Evolutionary conservation across 2,888 invertebrate species (phyloP).

Genomic region (Agonum fuliginosum): DNA sequence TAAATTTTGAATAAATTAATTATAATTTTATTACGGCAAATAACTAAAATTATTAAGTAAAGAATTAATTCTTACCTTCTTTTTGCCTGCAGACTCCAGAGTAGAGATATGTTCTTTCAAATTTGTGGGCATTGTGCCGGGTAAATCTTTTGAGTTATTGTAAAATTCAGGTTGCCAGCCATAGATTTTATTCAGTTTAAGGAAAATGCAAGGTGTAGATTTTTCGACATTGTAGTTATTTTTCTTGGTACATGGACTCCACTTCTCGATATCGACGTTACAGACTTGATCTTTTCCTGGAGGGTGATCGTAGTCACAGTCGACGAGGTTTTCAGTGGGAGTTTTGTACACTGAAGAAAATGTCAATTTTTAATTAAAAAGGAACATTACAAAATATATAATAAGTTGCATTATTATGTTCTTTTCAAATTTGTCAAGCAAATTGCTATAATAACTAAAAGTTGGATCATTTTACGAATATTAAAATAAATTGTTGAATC

Average conservation of each 20-base stretch:
- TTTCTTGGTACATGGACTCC: slow-evolving; percentile 87
- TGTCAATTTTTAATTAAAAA: too few relatives aligned
- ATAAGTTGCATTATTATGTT: too few relatives aligned
- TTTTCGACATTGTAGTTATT: slow-evolving; percentile 93
- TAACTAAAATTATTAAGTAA: too few relatives aligned
- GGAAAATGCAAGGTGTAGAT: slow-evolving; percentile 94
- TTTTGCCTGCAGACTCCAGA: slow-evolving; percentile 52
- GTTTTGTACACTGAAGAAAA: slow-evolving; percentile 80
- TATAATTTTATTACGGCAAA: too few relatives aligned
- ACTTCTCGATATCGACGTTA: slow-evolving; percentile 87
- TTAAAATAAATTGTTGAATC: too few relatives aligned
- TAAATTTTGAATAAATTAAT: too few relatives aligned
- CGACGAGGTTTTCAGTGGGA: slow-evolving; percentile 84
- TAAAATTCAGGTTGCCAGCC: slow-evolving; percentile 92
- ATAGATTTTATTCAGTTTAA: slow-evolving; percentile 96
- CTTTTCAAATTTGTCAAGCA: too few relatives aligned
- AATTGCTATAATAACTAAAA: too few relatives aligned
- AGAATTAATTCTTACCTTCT: slow-evolving; percentile 25
- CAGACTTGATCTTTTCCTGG: slow-evolving; percentile 87
- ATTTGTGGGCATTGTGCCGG: slow-evolving; percentile 83
- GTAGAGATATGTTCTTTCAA: slow-evolving; percentile 80
- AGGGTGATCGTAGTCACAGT: slow-evolving; percentile 83
- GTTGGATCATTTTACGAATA: too few relatives aligned
- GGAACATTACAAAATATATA: neutral
- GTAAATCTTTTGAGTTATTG: slow-evolving; percentile 81